phyloP scores from a whole-genome alignment of 2,113 vertebrate genomes.

The Rynchops niger region DNA sequence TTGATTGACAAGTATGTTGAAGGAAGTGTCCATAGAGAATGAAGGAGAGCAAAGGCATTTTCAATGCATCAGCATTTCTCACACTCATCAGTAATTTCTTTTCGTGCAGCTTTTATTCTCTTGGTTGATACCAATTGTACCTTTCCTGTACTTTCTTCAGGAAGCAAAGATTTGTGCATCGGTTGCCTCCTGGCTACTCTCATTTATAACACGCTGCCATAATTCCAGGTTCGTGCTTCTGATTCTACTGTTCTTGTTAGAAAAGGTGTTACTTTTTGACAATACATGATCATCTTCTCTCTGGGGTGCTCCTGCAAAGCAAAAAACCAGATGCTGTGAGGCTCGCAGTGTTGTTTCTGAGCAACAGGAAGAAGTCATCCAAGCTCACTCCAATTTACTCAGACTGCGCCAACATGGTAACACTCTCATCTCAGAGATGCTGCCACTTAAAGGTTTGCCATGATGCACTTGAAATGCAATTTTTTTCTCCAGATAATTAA shows the following conservation, averaged over 20 bases:
- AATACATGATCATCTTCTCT: neutral
- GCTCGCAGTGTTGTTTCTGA: neutral
- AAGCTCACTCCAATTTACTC: neutral
- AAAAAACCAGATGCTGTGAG: neutral
- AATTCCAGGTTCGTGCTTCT: neutral
- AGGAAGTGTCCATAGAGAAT: neutral
- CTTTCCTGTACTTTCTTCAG: neutral
- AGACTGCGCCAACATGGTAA: neutral
- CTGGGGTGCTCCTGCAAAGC: neutral
- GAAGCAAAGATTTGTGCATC: neutral
- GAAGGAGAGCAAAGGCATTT: neutral
- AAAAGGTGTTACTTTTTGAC: neutral
- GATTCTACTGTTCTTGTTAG: neutral
- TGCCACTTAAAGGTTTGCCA: neutral
- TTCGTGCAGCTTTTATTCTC: neutral
- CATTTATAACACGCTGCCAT: neutral
- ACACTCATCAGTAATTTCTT: neutral
- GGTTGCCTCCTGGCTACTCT: neutral
- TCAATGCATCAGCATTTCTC: neutral
- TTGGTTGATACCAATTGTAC: neutral
- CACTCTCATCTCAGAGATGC: neutral
- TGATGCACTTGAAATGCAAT: neutral
- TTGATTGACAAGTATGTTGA: neutral
- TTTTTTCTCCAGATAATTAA: neutral
- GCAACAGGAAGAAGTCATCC: neutral